A percentile compares a stretch with the other conserved stretches of the same genome.
phyloP scores from a whole-genome alignment of 2,888 invertebrate species.

The Neoscelio sp. region DNA sequence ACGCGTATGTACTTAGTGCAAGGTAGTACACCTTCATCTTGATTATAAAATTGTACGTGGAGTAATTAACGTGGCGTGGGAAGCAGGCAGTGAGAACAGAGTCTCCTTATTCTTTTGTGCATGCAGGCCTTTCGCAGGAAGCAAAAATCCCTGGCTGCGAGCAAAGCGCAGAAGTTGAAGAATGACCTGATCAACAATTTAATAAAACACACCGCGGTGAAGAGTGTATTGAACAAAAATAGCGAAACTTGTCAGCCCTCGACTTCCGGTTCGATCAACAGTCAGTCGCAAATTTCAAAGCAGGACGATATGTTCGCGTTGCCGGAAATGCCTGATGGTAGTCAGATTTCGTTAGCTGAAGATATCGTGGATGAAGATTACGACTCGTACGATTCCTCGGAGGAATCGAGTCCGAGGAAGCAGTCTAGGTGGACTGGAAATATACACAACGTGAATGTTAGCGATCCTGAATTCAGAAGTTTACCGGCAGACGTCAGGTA shows the following conservation, averaged over 20 bases:
- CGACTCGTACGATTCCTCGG: constrained; percentile 77
- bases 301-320: constrained; percentile 87
- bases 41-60: constrained; percentile 77
- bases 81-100: constrained; percentile 79
- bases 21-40: constrained; percentile 75
- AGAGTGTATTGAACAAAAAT: constrained; percentile 85
- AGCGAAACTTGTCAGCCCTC: constrained; percentile 70
- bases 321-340: constrained; percentile 82
- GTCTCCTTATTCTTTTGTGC: constrained; percentile 75
- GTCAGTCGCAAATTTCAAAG: too few relatives aligned
- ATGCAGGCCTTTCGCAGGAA: constrained; percentile 90
- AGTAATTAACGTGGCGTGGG: constrained; percentile 77
- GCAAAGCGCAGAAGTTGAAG: constrained; percentile 86
- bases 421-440: constrained; percentile 83
- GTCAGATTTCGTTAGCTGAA: constrained; percentile 79
- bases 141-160: constrained; percentile 86
- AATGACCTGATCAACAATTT: constrained; percentile 90
- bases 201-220: constrained; percentile 92
- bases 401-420: constrained; percentile 83
- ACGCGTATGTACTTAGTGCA: constrained; percentile 61
- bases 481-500: constrained; percentile 95
- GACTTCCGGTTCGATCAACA: constrained; percentile 60
- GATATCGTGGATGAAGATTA: constrained; percentile 79
- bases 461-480: constrained; percentile 90
- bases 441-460: constrained; percentile 91